Percentiles rank a stretch among this genome's conserved stretches.
Conservation (phyloP, 1,140 invertebrate genomes). For the Asbolus verrucosus region DNA sequence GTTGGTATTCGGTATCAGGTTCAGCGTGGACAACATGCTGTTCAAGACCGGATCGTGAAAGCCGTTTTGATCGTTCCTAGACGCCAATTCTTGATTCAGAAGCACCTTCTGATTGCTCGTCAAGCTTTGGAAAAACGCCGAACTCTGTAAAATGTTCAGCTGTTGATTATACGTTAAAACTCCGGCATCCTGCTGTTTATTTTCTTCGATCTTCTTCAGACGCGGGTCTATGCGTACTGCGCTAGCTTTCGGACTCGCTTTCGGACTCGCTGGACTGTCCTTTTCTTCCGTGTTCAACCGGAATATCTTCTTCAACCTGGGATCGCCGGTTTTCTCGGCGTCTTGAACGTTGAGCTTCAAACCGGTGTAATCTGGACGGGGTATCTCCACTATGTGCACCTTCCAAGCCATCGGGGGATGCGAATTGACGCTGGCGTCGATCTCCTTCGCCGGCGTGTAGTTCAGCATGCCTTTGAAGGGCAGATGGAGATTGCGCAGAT, state of each 20-base stretch:
- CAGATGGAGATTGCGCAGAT: constrained; percentile 76
- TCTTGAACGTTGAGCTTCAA: constrained; percentile 78
- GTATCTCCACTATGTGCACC: constrained; percentile 74
- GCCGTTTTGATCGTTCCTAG: constrained; percentile 54
- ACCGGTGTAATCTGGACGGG: constrained; percentile 79
- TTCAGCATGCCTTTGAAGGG: constrained; percentile 82
- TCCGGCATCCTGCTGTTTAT: constrained; percentile 50
- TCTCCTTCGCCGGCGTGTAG: constrained; percentile 85
- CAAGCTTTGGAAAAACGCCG: constrained; percentile 74
- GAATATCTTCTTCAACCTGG: constrained; percentile 79
- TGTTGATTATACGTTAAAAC: constrained; percentile 66
- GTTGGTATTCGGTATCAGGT: constrained; percentile 51
- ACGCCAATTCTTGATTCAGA: constrained; percentile 71
- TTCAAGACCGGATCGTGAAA: constrained; percentile 66
- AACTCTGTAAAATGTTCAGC: constrained; percentile 71
- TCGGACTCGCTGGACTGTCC: constrained; percentile 67
- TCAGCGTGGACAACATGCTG: constrained; percentile 70
- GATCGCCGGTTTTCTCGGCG: constrained; percentile 76
- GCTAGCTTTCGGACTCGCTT: constrained; percentile 65
- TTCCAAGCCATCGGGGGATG: constrained; percentile 81
- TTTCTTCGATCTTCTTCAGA: constrained; percentile 57
- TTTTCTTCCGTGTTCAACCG: constrained; percentile 71
- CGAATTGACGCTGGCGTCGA: constrained; percentile 82
- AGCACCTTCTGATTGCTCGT: constrained; percentile 76
- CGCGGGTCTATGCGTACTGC: constrained; percentile 57